phyloP scores from a whole-genome alignment of 2,113 vertebrate species.

The Benitochromis conjunctus region DNA sequence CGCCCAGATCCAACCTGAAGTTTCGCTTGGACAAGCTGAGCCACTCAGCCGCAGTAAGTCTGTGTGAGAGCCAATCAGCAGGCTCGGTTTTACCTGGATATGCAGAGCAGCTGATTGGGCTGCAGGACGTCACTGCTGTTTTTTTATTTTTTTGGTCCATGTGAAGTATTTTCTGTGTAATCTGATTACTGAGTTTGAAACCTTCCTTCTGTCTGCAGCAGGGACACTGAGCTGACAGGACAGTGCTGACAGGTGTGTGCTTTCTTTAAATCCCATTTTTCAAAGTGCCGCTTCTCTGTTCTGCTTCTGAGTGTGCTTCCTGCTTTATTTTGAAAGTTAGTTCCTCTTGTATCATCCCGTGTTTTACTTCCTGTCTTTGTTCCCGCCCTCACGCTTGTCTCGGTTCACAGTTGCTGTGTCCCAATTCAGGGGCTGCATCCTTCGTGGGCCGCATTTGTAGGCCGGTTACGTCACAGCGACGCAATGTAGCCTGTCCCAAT shows the following conservation, averaged over 20 bases:
- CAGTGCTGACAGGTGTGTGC: background rate
- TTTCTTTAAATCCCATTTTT: background rate
- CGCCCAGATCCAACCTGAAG: slow-evolving; percentile 89
- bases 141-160: background rate
- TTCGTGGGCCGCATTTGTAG: no score
- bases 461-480: no score
- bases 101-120: background rate
- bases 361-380: background rate
- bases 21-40: slow-evolving; percentile 93
- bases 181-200: background rate
- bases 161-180: background rate
- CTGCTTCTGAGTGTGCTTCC: background rate
- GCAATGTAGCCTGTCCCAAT: no score
- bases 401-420: no score
- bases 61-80: background rate
- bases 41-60: slow-evolving; percentile 79
- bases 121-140: background rate
- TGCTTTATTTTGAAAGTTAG: background rate
- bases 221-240: slow-evolving; percentile 32
- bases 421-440: no score
- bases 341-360: no score
- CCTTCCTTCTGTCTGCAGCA: slow-evolving; percentile 3
- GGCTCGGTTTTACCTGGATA: background rate
- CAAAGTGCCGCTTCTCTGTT: background rate
- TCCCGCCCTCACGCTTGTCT: background rate